phyloP scores from a whole-genome alignment of 2,888 invertebrate genomes.

The Chaitophorus viminalis region DNA sequence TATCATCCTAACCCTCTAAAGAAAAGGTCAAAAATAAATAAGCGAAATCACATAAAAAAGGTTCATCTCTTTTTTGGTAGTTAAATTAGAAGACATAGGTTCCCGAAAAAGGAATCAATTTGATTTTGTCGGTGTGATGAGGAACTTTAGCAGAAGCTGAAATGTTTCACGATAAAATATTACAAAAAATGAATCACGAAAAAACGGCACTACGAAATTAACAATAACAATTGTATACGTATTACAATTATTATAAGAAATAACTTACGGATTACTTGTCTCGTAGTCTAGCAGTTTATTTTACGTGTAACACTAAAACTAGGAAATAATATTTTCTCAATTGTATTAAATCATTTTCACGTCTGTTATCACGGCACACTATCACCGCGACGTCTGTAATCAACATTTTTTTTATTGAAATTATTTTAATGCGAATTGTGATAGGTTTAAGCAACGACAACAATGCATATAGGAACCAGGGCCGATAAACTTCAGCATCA shows the following conservation, averaged over 20 bases:
- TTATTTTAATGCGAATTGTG: neutral
- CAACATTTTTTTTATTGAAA: constrained; percentile 22
- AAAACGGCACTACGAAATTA: too few relatives aligned
- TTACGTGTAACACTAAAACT: neutral
- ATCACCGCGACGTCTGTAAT: neutral
- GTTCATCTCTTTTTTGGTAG: neutral
- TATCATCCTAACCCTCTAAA: neutral
- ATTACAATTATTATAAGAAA: too few relatives aligned
- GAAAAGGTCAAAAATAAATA: neutral
- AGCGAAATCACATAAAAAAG: neutral
- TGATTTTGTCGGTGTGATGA: neutral
- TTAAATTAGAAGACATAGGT: neutral
- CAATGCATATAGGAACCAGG: neutral
- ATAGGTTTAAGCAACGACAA: neutral
- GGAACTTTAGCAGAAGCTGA: neutral
- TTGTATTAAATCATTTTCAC: neutral
- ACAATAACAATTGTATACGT: too few relatives aligned
- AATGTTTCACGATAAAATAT: neutral
- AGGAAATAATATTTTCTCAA: neutral
- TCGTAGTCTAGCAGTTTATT: neutral
- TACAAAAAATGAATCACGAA: too few relatives aligned
- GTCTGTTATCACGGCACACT: neutral
- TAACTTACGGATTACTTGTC: too few relatives aligned
- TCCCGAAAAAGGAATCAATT: neutral
- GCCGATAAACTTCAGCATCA: too few relatives aligned